Evolutionary conservation across 2,797 vertebrate genomes (phyloP), one percentile per base, ranked within the genome.

Genomic region (Malacoctenus gilli): DNA sequence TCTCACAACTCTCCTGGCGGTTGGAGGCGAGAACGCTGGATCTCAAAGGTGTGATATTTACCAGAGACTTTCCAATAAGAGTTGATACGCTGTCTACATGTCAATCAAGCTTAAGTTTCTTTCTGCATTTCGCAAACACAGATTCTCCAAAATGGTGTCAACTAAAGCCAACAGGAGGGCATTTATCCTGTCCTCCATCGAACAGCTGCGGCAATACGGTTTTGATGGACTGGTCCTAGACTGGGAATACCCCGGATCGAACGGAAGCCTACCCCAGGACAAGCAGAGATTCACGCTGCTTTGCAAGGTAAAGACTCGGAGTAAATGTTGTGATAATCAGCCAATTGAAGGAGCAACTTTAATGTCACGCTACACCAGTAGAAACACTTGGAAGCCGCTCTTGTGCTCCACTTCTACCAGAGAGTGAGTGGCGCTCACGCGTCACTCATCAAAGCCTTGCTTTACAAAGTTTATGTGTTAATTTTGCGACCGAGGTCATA

Each of bases 151-250:
- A 0, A 89, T 94, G 91, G 86, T 91, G 59, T 88, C 92, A 50
- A 84, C 89, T 1, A 14, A 70, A 49, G 65, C 38, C 57, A 94
- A 81, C 68, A 84, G 92, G 56, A 65, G 82, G 18, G 87, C 10
- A 12, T 95, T 95, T 25, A 91, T 94, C 65, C 78, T 78, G 51
- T 95, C 94, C 0, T 90, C 89, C 2, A 87, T 91, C 23, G 35
- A 9, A 7, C 73, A 92, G 53, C 86, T 95, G 60, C 88, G 93
- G 67, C 77, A 39, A 6, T 52, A 91, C 38, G 63, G 67, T n/a
- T 95, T 95, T 59, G 92, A 95, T 70, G 94, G 94, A 2, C 82
- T 95, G 9, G 93, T 94, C 54, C 85, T 95, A 41, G 93, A 93
- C 79, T 95, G 94, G 92, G 85, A 93, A 67, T 94, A 93, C 54